These are phyloP conservation scores for Pectinophora gossypiella DNA, from an alignment of 1,140 invertebrate species.

Conservation along the genomic window DNA sequence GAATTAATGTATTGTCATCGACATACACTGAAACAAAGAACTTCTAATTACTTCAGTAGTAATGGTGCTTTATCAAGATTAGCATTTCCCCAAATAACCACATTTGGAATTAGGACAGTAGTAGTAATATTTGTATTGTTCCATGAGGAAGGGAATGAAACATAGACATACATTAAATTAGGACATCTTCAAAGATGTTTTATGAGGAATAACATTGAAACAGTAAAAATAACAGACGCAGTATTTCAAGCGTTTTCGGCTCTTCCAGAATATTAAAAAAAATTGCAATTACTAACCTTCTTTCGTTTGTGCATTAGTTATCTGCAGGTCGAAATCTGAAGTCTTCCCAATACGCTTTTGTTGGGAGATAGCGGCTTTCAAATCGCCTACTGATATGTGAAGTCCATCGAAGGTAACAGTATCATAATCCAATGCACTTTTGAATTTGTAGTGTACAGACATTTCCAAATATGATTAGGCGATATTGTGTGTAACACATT, in stretches of 20 bases:
- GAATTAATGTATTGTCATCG: conserved; percentile 92
- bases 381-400: conserved; percentile 94
- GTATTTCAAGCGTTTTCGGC: no score
- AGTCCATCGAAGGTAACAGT: conserved; percentile 98
- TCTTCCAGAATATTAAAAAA: no score
- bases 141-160: no score
- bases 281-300: conserved; percentile 92
- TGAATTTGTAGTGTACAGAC: conserved; percentile 99
- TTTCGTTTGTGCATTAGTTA: conserved; percentile 98
- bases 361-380: conserved; percentile 96
- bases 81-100: no score
- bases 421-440: conserved; percentile 95
- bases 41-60: no score
- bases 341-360: conserved; percentile 96
- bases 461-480: conserved; percentile 73
- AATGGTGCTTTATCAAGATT: no score
- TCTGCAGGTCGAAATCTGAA: conserved; percentile 95
- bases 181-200: no score
- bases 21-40: conserved; percentile 86
- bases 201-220: no score
- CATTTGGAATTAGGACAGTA: no score
- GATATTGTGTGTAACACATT: conserved; percentile 39
- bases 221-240: no score
- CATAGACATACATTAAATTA: no score
- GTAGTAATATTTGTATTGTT: no score